These are phyloP conservation scores for Pachycephus smyrnensis DNA, from an alignment of 2,888 invertebrate species.

Conservation along the genomic window DNA sequence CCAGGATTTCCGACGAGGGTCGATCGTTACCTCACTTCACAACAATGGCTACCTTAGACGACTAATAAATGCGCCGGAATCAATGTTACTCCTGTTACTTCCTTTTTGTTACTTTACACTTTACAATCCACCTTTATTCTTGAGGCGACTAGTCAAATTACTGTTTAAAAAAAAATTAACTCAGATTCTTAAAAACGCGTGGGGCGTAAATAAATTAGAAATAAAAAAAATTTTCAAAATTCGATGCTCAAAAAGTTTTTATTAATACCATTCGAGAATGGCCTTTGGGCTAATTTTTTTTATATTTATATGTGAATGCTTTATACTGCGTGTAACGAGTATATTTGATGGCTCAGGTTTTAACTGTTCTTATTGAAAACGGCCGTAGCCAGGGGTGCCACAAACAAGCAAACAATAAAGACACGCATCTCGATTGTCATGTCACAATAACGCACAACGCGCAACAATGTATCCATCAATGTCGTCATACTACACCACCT, in stretches of 20 bases:
- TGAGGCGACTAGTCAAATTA: background rate
- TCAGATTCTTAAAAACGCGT: no score
- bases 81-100: background rate
- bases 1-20: constrained; percentile 30
- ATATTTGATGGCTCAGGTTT: no score
- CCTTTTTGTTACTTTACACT: background rate
- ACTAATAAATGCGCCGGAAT: constrained; percentile 31
- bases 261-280: no score
- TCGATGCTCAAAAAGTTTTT: no score
- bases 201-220: no score
- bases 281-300: no score
- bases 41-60: constrained; percentile 10
- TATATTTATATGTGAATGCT: no score
- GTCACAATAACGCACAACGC: constrained; percentile 49
- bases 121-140: background rate
- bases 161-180: no score
- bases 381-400: constrained; percentile 18
- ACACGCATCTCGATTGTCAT: constrained; percentile 54
- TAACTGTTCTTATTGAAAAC: no score
- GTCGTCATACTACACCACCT: constrained; percentile 46
- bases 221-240: no score
- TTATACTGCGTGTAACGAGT: no score
- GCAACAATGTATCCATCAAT: constrained; percentile 62
- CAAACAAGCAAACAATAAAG: constrained; percentile 61
- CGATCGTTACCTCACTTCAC: constrained; percentile 7